Evolutionary conservation across 1,140 invertebrate genomes (phyloP).

Genomic region (Neotoxoptera formosana): DNA sequence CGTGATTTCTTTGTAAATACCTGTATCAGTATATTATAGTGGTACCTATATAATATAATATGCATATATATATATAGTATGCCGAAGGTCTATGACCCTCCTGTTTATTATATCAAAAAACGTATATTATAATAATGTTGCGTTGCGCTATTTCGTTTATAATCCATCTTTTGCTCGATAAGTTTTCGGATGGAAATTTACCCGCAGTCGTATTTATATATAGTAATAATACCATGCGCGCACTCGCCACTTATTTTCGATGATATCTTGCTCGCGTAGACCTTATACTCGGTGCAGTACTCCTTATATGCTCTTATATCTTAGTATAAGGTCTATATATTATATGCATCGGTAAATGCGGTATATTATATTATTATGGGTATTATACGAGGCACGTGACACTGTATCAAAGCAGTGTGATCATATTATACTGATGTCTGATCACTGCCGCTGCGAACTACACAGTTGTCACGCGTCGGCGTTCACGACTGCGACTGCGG

Average conservation of each 20-base stretch:
- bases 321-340: too few species aligned
- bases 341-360: neutral
- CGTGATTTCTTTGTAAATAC: conserved; percentile 32
- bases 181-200: neutral
- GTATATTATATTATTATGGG: neutral
- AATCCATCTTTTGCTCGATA: neutral
- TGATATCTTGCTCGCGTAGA: neutral
- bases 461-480: conserved; percentile 44
- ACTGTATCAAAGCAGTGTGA: neutral
- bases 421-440: neutral
- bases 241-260: neutral
- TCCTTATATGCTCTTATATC: too few species aligned
- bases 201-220: neutral
- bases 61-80: neutral
- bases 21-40: neutral
- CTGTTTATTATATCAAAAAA: neutral
- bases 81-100: conserved; percentile 26
- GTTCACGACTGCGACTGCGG: neutral
- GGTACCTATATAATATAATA: neutral
- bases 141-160: neutral
- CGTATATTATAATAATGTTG: neutral
- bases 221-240: neutral
- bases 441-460: neutral
- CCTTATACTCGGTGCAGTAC: too few species aligned
- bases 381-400: too few species aligned